These are phyloP conservation scores for Abscondita cerata DNA, from an alignment of 2,888 invertebrate genomes.

Conservation along the genomic window DNA sequence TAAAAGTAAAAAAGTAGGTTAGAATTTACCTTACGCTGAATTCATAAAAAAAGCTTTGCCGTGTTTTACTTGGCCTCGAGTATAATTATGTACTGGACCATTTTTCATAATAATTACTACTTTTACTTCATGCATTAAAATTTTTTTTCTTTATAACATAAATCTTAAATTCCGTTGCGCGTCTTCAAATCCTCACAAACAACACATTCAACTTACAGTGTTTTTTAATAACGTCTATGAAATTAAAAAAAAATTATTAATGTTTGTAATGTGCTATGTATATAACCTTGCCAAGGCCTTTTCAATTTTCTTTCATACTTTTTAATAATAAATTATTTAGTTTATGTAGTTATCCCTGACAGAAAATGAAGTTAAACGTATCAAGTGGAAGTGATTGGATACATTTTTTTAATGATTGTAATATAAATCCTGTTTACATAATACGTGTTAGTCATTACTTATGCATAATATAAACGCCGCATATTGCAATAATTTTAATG, in stretches of 20 bases:
- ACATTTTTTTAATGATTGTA: not conserved
- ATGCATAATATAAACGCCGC: not conserved
- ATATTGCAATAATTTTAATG: not conserved
- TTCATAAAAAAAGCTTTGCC: not conserved
- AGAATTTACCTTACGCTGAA: not conserved
- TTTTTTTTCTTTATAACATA: too few relatives aligned
- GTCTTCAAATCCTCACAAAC: too few relatives aligned
- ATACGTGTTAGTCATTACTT: not conserved
- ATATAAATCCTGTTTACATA: conserved; percentile 8
- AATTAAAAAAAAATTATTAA: too few relatives aligned
- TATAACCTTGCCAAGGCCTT: conserved; percentile 6
- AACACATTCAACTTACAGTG: too few relatives aligned
- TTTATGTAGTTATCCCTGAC: not conserved
- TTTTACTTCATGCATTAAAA: too few relatives aligned
- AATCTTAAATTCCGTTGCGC: too few relatives aligned
- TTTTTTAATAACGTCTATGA: too few relatives aligned
- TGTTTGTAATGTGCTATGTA: not conserved
- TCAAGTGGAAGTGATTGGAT: conserved; percentile 1
- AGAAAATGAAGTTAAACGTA: conserved; percentile 3
- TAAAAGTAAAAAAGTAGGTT: not conserved
- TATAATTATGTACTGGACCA: not conserved
- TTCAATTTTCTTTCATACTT: not conserved
- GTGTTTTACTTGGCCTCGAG: not conserved
- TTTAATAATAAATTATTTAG: too few relatives aligned
- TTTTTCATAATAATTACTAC: too few relatives aligned